Conservation (phyloP, 2,888 invertebrate species). For the Bimastos eiseni region DNA sequence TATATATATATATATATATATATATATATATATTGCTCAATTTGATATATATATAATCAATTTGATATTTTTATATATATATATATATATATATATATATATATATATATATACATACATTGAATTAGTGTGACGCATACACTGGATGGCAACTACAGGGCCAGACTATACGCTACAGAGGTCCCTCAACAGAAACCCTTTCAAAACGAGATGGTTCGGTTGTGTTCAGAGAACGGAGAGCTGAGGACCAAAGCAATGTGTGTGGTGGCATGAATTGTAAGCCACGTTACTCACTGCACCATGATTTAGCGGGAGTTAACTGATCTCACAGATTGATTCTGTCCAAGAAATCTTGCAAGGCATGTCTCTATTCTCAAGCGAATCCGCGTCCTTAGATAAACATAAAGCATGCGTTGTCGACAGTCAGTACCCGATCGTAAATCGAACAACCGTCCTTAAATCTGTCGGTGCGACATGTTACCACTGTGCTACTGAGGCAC, state of each 20-base stretch:
- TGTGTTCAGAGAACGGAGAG: too few relatives aligned
- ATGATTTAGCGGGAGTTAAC: background rate
- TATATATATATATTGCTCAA: too few relatives aligned
- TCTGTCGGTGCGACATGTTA: background rate
- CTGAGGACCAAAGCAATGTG: background rate
- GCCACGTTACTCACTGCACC: background rate
- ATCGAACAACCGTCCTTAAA: background rate
- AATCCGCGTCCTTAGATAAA: too few relatives aligned
- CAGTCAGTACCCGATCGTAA: background rate
- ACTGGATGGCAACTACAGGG: background rate
- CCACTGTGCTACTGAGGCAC: background rate
- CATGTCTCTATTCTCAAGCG: too few relatives aligned
- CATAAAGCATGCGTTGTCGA: background rate
- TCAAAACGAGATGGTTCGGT: background rate
- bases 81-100: too few relatives aligned
- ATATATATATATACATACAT: too few relatives aligned
- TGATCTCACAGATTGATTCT: background rate
- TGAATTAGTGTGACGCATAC: too few relatives aligned
- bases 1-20: too few relatives aligned
- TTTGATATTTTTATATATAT: too few relatives aligned
- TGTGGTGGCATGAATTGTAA: background rate
- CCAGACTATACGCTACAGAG: background rate
- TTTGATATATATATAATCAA: too few relatives aligned
- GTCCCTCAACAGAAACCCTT: background rate
- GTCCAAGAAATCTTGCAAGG: background rate